A percentile compares a stretch with the other conserved stretches of the same genome.
Evolutionary conservation across 2,888 invertebrate species (phyloP).

Genomic region (Frankliniella fusca): DNA sequence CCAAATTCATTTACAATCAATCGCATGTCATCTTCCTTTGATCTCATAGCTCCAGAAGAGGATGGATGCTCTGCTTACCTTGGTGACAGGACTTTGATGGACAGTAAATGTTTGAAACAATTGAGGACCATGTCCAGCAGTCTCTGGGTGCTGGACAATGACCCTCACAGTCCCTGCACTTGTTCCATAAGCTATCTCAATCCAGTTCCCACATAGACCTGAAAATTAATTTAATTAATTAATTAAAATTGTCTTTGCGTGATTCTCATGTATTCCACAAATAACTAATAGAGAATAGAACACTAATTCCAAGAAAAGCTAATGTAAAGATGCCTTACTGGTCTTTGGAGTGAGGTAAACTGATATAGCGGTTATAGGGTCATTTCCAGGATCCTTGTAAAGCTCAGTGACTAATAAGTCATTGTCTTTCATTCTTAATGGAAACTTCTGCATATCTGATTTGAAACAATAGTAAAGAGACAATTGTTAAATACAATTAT

Average conservation of each 20-base stretch:
- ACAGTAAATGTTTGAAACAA: slow-evolving; percentile 97
- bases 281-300: no score
- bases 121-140: slow-evolving; percentile 96
- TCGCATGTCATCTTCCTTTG: background rate
- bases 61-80: slow-evolving; percentile 55
- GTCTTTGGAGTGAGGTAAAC: slow-evolving; percentile 99
- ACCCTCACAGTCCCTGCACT: slow-evolving; percentile 92
- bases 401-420: slow-evolving; percentile 95
- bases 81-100: slow-evolving; percentile 91
- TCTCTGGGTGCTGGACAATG: slow-evolving; percentile 98
- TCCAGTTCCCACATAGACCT: slow-evolving; percentile 98
- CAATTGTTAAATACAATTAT: background rate
- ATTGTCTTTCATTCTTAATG: slow-evolving; percentile 97
- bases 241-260: background rate
- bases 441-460: slow-evolving; percentile 98
- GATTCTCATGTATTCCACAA: slow-evolving; percentile 8
- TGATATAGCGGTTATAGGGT: slow-evolving; percentile 95
- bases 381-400: slow-evolving; percentile 89
- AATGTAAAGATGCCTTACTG: slow-evolving; percentile 60
- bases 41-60: background rate
- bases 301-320: slow-evolving; percentile 32
- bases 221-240: no score
- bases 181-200: slow-evolving; percentile 98
- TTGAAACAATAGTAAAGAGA: background rate
- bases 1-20: background rate